These are phyloP conservation scores for Oceanodroma tethys DNA, from an alignment of 2,113 vertebrate species.

Conservation along the genomic window DNA sequence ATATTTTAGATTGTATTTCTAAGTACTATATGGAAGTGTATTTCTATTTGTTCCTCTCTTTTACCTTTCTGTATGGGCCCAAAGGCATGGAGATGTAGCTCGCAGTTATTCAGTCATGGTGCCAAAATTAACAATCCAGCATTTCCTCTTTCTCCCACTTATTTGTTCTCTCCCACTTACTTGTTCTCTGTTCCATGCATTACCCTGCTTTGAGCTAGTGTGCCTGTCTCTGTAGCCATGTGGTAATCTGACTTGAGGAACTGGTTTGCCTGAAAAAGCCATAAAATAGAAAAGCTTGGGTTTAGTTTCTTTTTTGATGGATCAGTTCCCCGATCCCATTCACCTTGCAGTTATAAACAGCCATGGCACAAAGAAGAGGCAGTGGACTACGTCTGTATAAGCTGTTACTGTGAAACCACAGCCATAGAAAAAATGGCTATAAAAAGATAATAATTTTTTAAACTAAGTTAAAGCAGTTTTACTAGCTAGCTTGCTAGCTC, in stretches of 20 bases:
- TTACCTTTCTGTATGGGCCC: not conserved
- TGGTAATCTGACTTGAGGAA: not conserved
- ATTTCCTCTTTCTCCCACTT: not conserved
- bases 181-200: not conserved
- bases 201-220: not conserved
- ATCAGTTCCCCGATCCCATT: not conserved
- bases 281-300: not conserved
- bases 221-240: not conserved
- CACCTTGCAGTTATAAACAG: not conserved
- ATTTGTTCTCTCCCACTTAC: not conserved
- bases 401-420: not conserved
- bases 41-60: not conserved
- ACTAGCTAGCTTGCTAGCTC: not conserved
- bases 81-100: not conserved
- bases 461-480: not conserved
- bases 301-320: not conserved
- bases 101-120: fast-evolving
- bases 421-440: not conserved
- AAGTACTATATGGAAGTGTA: not conserved
- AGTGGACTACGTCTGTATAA: not conserved
- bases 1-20: not conserved
- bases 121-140: not conserved
- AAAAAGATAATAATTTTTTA: not conserved
- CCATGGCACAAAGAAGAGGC: not conserved
- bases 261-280: not conserved